phyloP scores from a whole-genome alignment of 2,888 invertebrate species.

The Diarsia brunnea region DNA sequence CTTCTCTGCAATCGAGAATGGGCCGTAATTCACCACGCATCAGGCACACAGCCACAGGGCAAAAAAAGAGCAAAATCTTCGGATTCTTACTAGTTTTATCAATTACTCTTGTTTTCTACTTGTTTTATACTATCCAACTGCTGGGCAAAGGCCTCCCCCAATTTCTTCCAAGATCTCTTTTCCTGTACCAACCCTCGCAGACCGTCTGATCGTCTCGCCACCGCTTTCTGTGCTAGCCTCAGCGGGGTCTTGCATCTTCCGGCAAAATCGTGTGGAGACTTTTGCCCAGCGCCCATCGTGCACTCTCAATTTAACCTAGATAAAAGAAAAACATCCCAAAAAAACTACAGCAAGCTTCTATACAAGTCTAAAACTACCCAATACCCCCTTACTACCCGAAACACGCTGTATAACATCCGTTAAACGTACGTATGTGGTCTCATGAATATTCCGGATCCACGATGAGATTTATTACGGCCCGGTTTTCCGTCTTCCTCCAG shows the following conservation, averaged over 20 bases:
- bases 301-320: too few species aligned
- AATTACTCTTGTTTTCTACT: background rate
- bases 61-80: background rate
- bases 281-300: too few species aligned
- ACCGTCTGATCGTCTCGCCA: too few species aligned
- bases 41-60: background rate
- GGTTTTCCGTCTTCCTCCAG: conserved; percentile 73
- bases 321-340: too few species aligned
- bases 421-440: conserved; percentile 64
- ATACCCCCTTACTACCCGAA: background rate
- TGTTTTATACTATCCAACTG: background rate
- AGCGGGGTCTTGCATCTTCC: too few species aligned
- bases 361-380: conserved; percentile 20
- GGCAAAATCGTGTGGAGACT: too few species aligned
- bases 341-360: background rate
- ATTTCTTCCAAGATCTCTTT: too few species aligned
- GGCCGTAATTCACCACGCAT: background rate
- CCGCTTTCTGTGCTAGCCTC: too few species aligned
- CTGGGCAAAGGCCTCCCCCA: too few species aligned
- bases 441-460: conserved; percentile 77
- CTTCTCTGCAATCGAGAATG: background rate
- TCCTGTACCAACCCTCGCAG: too few species aligned
- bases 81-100: too few species aligned
- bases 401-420: conserved; percentile 57
- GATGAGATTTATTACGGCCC: conserved; percentile 73